Conservation (phyloP, 2,888 invertebrate genomes). For the Cheilosia pagana region DNA sequence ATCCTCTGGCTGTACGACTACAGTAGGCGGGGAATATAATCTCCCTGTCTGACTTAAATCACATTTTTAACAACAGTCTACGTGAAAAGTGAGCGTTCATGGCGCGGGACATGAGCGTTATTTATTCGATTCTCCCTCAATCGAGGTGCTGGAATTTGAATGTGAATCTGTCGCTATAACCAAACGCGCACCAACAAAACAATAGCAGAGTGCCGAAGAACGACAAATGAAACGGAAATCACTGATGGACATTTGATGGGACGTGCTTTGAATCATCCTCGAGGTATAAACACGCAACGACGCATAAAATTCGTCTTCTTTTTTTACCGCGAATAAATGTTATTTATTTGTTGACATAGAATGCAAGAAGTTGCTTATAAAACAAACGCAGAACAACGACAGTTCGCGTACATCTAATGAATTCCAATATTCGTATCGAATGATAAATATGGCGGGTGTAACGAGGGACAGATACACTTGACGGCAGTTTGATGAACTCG, state of each 20-base stretch:
- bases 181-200: conserved; percentile 7
- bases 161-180: conserved; percentile 41
- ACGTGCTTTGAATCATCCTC: conserved; percentile 63
- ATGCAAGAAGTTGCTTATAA: conserved; percentile 50
- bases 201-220: conserved; percentile 18
- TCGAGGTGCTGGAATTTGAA: conserved; percentile 66
- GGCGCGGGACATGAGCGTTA: conserved; percentile 33
- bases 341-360: conserved; percentile 38
- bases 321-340: conserved; percentile 12
- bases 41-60: conserved; percentile 61
- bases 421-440: conserved; percentile 40
- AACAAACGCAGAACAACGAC: conserved; percentile 17
- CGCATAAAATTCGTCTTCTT: conserved; percentile 5
- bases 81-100: conserved; percentile 20
- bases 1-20: conserved; percentile 7
- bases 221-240: conserved; percentile 72
- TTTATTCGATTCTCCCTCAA: conserved; percentile 64
- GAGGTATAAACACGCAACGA: conserved; percentile 9
- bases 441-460: conserved; percentile 25
- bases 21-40: conserved; percentile 58
- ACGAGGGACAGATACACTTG: conserved; percentile 27
- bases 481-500: conserved; percentile 64
- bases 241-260: conserved; percentile 70
- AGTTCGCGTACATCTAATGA: conserved; percentile 57
- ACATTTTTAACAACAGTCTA: conserved; percentile 23